Evolutionary conservation across 2,888 invertebrate genomes (phyloP), one percentile per base, ranked within the genome.

Genomic region (Operophtera brumata): DNA sequence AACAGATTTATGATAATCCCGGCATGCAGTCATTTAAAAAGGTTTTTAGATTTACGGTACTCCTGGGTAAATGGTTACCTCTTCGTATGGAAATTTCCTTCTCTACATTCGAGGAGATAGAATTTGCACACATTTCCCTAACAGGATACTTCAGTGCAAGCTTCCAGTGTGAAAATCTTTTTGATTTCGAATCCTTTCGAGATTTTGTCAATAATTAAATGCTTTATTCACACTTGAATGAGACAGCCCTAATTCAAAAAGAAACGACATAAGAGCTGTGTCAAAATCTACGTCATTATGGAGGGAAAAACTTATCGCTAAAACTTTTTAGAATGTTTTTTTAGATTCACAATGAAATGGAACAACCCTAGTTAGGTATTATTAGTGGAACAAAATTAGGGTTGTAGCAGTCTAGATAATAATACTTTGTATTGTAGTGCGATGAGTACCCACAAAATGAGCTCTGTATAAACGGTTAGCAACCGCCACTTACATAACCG

Each of bases 61-160:
- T 46, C 55, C 11, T 47, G 59, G 55, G 59, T 55, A 54, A 51
- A 59, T 52, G 52, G 59, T 59, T 49, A 52, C 55, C 47, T 59
- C 54, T 55, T 52, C 54, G 55, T 59, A 55, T 52, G 59, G 36
- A 55, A 59, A 59, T 59, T 49, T 39, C 32, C 28, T 49, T 51
- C 52, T 59, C 51, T 49, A 53, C 55, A 54, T 45, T 50, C 47
- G 43, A 37, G 58, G 51, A 59, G 45, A 44, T 55, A 35, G 54
- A 46, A 55, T 59, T 55, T 59, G 46, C 59, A 59, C 59, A 55
- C 48, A 55, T 55, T 59, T 59, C 43, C 55, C 52, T 59, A 52
- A 59, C 55, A 52, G 52, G 52, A 55, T 59, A 55, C 52, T 55
- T 39, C 41, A 46, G 42, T 49, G 46, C 47, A 58, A 58, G 52